Percentiles rank a stretch among this genome's conserved stretches.
Evolutionary conservation across 1,140 invertebrate genomes (phyloP).

Genomic region (Caenorhabditis briggsae): DNA sequence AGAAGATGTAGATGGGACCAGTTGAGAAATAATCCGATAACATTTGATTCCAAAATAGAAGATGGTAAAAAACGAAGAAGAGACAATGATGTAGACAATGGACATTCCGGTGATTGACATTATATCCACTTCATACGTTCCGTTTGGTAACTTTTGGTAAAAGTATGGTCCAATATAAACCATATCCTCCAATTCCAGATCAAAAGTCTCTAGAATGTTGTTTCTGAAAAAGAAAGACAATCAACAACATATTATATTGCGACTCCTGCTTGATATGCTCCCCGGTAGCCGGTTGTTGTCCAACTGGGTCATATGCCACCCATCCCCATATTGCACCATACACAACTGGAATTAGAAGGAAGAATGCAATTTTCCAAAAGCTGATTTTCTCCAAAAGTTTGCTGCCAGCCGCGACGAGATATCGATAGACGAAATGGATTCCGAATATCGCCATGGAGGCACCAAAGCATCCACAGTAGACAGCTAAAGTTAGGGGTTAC

Average conservation of each 20-base stretch:
- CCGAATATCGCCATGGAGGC: background rate
- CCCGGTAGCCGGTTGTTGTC: background rate
- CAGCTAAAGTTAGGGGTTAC: background rate
- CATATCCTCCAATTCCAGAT: background rate
- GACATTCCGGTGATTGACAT: background rate
- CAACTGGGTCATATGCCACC: background rate
- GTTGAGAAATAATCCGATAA: background rate
- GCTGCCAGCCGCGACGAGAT: background rate
- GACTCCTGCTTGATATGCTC: background rate
- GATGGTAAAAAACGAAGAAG: background rate
- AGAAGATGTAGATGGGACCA: background rate
- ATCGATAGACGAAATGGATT: background rate
- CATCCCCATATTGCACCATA: background rate
- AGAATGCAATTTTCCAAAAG: background rate
- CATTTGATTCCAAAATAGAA: conserved; percentile 8
- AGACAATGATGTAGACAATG: background rate
- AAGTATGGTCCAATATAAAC: conserved; percentile 16
- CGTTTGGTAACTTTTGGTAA: background rate
- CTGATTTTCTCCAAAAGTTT: background rate
- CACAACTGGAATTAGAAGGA: background rate
- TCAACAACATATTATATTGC: no score
- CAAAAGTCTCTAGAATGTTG: conserved; percentile 4
- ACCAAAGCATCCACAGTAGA: background rate
- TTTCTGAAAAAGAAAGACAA: background rate
- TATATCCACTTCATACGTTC: background rate